Conservation (phyloP, 2,888 invertebrate species). For the Cataglyphis rosenhaueri region DNA sequence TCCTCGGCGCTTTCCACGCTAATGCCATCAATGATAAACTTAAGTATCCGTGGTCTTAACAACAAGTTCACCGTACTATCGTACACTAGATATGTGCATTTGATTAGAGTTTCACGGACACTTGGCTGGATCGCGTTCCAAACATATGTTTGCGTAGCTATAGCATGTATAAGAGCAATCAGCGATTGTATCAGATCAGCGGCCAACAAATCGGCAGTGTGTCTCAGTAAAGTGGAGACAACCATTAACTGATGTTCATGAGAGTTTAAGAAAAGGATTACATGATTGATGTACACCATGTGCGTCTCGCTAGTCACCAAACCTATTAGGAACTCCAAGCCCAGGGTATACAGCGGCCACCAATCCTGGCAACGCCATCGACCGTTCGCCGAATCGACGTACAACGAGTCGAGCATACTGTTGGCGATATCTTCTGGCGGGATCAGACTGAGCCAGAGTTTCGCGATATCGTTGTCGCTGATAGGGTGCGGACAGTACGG, state of each 20-base stretch:
- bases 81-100: slow-evolving; percentile 83
- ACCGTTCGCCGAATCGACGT: slow-evolving; percentile 78
- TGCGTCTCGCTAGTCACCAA: slow-evolving; percentile 77
- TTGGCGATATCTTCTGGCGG: slow-evolving; percentile 81
- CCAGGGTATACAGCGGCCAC: slow-evolving; percentile 83
- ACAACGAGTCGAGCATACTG: slow-evolving; percentile 81
- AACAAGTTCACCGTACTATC: slow-evolving; percentile 84
- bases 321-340: slow-evolving; percentile 82
- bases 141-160: slow-evolving; percentile 79
- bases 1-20: slow-evolving; percentile 84
- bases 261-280: slow-evolving; percentile 80
- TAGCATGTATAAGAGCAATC: slow-evolving; percentile 82
- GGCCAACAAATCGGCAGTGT: slow-evolving; percentile 82
- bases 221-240: slow-evolving; percentile 81
- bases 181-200: slow-evolving; percentile 83
- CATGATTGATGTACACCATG: slow-evolving; percentile 74
- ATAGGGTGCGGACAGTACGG: slow-evolving; percentile 78
- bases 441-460: slow-evolving; percentile 81
- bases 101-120: slow-evolving; percentile 82
- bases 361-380: slow-evolving; percentile 84
- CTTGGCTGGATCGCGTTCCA: slow-evolving; percentile 81
- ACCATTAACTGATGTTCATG: slow-evolving; percentile 83
- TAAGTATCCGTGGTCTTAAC: slow-evolving; percentile 82
- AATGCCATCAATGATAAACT: slow-evolving; percentile 84
- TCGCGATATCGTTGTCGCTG: slow-evolving; percentile 80